Evolutionary conservation across 2,113 vertebrate genomes (phyloP).

Genomic region (Choloepus hoffmanni): DNA sequence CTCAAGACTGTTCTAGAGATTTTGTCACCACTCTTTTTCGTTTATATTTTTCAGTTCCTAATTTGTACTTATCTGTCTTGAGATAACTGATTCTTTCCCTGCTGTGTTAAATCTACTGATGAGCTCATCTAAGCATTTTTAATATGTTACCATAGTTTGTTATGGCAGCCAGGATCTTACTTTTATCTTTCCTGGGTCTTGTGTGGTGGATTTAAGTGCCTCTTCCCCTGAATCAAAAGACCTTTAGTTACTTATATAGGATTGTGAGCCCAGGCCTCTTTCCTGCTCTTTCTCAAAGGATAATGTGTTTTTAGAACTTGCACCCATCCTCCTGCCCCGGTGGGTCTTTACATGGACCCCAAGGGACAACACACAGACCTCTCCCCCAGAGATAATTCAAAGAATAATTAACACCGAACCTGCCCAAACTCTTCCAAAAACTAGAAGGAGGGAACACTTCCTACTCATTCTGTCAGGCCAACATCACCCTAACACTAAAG

Average conservation of each 20-base stretch:
- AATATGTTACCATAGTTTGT: neutral
- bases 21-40: neutral
- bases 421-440: too few relatives aligned
- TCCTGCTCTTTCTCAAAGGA: neutral
- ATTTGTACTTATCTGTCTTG: neutral
- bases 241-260: neutral
- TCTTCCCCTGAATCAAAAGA: too few relatives aligned
- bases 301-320: neutral
- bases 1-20: neutral
- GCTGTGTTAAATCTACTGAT: neutral
- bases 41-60: neutral
- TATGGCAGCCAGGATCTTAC: neutral
- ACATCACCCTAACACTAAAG: too few relatives aligned
- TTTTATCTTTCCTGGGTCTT: neutral
- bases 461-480: too few relatives aligned
- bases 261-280: neutral
- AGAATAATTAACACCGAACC: too few relatives aligned
- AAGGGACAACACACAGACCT: neutral
- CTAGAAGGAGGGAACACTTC: too few relatives aligned
- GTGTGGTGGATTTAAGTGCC: too few relatives aligned
- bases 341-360: neutral
- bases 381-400: too few relatives aligned
- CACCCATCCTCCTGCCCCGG: neutral
- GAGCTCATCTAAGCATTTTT: neutral
- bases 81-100: neutral